Conservation (phyloP, 2,797 vertebrate genomes). For the Liparis tanakae region DNA sequence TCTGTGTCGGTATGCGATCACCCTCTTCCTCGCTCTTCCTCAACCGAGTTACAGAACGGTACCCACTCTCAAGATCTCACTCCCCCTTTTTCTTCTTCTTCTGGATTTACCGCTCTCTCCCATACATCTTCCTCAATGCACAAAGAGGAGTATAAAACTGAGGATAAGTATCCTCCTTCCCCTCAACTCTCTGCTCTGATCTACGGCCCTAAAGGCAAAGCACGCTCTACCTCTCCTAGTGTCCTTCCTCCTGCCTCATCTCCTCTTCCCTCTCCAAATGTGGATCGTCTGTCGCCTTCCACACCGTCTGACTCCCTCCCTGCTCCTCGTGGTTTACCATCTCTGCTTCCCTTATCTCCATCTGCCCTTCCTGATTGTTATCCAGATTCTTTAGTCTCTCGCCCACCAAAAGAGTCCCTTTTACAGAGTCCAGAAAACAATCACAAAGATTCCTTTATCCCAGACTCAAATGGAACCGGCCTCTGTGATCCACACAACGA, state of each 20-base stretch:
- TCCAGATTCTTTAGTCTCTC: not conserved
- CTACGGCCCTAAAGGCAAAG: slow-evolving; percentile 2
- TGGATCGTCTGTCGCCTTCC: not conserved
- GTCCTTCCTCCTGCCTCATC: not conserved
- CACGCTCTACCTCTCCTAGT: not conserved
- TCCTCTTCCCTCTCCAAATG: not conserved
- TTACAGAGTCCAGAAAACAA: slow-evolving; percentile 17
- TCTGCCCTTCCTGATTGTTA: not conserved
- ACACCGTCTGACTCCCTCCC: not conserved
- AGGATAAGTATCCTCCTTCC: not conserved
- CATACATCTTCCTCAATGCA: not conserved
- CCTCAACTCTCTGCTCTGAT: not conserved
- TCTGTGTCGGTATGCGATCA: not conserved
- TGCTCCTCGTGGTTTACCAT: not conserved
- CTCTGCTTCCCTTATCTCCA: not conserved
- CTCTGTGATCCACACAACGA: slow-evolving; percentile 12
- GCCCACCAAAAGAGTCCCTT: not conserved
- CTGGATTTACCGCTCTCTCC: not conserved
- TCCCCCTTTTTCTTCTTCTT: not conserved
- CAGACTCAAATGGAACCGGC: not conserved
- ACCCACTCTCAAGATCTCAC: not conserved
- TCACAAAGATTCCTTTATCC: not conserved
- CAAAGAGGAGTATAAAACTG: not conserved
- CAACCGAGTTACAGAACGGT: not conserved
- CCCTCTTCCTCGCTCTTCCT: not conserved